Evolutionary conservation across 2,113 vertebrate genomes (phyloP), one percentile per base, ranked within the genome.

Genomic region (Falcunculus frontatus): DNA sequence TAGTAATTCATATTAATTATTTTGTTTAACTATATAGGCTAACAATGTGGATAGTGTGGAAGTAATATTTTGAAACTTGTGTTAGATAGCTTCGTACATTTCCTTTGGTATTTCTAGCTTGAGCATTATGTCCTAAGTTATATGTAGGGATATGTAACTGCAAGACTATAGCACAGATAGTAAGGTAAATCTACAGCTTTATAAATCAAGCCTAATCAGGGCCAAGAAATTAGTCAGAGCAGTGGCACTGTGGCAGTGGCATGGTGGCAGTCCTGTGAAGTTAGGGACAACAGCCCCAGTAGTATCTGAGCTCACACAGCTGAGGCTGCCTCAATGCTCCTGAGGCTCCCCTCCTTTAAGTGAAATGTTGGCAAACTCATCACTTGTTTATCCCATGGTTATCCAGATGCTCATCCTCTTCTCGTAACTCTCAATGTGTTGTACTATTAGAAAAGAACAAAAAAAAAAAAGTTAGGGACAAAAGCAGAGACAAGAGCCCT

Each of bases 261-360:
- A 8, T 11, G 11, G 20, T 50, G 26, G 8, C 35, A 60, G 16
- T 53, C 44, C n/a, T n/a, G n/a, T n/a, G n/a, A n/a, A n/a, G n/a
- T n/a, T n/a, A n/a, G n/a, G n/a, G n/a, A n/a, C n/a, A n/a, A n/a
- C n/a, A 77, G 30, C 22, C 39, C 42, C 35, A 10, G 23, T 5
- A 25, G 52, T 16, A 16, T 20, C 53, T 59, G 67, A 56, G 35
- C 9, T 83, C 29, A 39, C 26, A 30, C 16, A 15, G 41, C 7
- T 62, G 60, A 70, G 32, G 41, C 30, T 19, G 0, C 33, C 12
- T 53, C 11, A 1, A 1, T 13, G 16, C n/a, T 42, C 27, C 13
- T 26, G 14, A 70, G 50, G 17, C 7, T 52, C 15, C 39, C 9
- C 39, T 50, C 29, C 44, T 76, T 75, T 49, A 72, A 72, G 56